Conservation (phyloP, 2,113 vertebrate species). For the Elanoides forficatus region DNA sequence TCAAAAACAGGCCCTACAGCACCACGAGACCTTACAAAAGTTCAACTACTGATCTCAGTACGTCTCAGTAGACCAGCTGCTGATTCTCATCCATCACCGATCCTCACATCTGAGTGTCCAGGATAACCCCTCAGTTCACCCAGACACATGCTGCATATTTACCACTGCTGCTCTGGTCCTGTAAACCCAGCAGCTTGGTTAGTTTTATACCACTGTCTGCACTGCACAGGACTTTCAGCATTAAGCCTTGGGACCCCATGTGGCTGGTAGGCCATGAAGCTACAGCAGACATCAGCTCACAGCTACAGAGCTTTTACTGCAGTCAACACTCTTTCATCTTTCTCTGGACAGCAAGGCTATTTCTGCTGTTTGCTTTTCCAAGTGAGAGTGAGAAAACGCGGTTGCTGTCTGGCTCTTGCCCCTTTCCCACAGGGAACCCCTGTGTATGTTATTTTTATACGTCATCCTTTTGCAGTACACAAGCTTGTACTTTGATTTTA, state of each 20-base stretch:
- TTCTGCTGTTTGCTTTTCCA: constrained; percentile 17
- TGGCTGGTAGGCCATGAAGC: neutral
- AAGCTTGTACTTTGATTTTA: neutral
- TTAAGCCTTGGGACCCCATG: neutral
- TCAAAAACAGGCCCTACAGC: neutral
- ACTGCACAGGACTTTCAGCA: neutral
- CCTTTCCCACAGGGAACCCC: neutral
- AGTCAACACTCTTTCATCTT: neutral
- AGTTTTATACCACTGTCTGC: neutral
- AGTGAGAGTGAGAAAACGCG: neutral
- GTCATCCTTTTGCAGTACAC: neutral
- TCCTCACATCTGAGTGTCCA: fast-evolving
- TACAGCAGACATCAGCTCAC: neutral
- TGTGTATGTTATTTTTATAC: neutral
- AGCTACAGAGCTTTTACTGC: constrained; percentile 6
- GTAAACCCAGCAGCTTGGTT: neutral
- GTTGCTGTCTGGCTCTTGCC: neutral
- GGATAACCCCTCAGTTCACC: neutral
- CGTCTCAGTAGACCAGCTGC: neutral
- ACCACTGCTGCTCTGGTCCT: neutral
- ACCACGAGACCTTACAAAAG: neutral
- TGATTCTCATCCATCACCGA: neutral
- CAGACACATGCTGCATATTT: neutral
- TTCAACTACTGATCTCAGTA: neutral
- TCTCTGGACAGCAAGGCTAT: neutral